phyloP scores from a whole-genome alignment of 30 jellyfish, hydroid and myxozoan genomes.

The Rhopilema esculentum region DNA sequence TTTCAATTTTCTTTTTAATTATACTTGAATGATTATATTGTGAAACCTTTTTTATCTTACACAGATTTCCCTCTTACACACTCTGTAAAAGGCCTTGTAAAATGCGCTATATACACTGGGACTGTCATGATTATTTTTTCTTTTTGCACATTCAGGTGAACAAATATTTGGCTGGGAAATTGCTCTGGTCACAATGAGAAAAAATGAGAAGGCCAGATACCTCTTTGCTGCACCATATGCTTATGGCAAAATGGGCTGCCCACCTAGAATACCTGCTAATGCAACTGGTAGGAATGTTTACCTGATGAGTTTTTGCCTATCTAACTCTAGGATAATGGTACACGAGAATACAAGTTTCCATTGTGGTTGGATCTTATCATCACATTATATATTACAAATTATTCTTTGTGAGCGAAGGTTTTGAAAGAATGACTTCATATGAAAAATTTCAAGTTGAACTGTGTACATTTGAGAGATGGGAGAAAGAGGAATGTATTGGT shows the following conservation, averaged over 20 bases:
- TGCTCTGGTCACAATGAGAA: conserved; percentile 78
- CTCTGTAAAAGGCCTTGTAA: background rate
- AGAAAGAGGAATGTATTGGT: too few relatives aligned
- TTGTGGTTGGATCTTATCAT: too few relatives aligned
- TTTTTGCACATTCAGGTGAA: conserved; percentile 45
- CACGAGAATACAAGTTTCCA: too few relatives aligned
- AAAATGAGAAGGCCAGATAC: conserved; percentile 73
- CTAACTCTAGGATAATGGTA: too few relatives aligned
- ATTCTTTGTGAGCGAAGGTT: background rate
- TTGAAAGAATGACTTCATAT: too few relatives aligned
- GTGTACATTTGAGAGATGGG: too few relatives aligned
- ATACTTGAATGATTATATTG: too few relatives aligned
- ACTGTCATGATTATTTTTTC: background rate
- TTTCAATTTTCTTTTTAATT: too few relatives aligned
- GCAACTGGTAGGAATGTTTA: conserved; percentile 48
- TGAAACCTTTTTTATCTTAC: too few relatives aligned
- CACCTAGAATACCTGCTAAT: conserved; percentile 89
- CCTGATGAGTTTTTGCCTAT: too few relatives aligned
- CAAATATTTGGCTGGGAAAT: conserved; percentile 83
- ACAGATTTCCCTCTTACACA: too few relatives aligned
- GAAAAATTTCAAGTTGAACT: too few relatives aligned
- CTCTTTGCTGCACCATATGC: conserved; percentile 72
- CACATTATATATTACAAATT: background rate
- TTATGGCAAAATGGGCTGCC: conserved; percentile 90
- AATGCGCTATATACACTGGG: background rate